A percentile compares a stretch with the other conserved stretches of the same genome.
These are phyloP conservation scores for Graptemys geographica DNA, from an alignment of 2,797 vertebrate genomes.

Conservation along the genomic window DNA sequence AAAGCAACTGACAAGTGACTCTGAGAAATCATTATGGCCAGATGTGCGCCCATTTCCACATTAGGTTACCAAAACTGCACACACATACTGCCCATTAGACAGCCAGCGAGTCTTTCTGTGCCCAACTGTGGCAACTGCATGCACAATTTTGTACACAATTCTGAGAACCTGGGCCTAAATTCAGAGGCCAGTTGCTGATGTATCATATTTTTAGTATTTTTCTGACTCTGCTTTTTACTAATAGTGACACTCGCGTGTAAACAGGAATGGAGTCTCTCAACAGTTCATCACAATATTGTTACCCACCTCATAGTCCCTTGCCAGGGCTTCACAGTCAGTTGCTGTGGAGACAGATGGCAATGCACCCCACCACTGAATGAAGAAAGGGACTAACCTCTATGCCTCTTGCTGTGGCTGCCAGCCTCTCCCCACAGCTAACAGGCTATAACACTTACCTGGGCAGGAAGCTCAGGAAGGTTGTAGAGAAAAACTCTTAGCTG, in stretches of 20 bases:
- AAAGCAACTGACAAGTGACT: background rate
- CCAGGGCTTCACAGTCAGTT: slow-evolving; percentile 25
- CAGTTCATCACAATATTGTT: background rate
- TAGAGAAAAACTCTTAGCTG: background rate
- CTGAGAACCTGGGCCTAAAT: slow-evolving; percentile 23
- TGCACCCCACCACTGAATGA: background rate
- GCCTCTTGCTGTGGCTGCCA: rapidly evolving
- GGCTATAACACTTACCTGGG: background rate
- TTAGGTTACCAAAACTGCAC: background rate
- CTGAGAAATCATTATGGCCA: background rate
- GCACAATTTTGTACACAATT: background rate
- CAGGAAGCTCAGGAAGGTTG: background rate
- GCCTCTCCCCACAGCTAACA: rapidly evolving
- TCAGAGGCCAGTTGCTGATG: background rate
- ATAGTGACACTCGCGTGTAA: slow-evolving; percentile 1
- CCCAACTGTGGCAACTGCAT: background rate
- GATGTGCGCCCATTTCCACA: background rate
- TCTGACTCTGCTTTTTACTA: slow-evolving; percentile 3
- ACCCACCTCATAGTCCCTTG: background rate
- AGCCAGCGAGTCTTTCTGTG: background rate
- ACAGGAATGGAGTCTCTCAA: background rate
- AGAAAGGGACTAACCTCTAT: background rate
- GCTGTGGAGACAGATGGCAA: slow-evolving; percentile 47
- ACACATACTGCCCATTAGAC: background rate
- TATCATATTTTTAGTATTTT: background rate